Evolutionary conservation across 2,113 vertebrate genomes (phyloP).

Genomic region (Atrichornis clamosus): DNA sequence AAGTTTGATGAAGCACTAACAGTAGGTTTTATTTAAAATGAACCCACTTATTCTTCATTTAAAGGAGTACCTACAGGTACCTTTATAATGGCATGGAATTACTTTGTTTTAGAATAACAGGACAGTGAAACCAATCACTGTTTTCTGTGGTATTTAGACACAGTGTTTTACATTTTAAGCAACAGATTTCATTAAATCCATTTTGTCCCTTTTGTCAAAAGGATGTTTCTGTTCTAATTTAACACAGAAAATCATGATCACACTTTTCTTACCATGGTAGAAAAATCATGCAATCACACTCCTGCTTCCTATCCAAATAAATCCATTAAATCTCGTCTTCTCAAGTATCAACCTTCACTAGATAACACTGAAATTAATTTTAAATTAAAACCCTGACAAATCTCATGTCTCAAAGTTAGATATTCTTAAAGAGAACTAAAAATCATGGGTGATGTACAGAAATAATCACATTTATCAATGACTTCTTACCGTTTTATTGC

Average conservation of each 20-base stretch:
- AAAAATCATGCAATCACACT: neutral
- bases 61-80: neutral
- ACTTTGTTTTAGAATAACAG: neutral
- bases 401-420: neutral
- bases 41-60: neutral
- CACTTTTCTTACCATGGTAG: neutral
- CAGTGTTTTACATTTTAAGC: neutral
- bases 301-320: neutral
- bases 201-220: neutral
- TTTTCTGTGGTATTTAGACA: neutral
- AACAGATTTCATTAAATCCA: neutral
- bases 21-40: neutral
- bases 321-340: neutral
- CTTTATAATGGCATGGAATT: neutral
- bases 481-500: constrained; percentile 91
- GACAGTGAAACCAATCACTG: neutral
- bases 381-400: neutral
- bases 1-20: neutral
- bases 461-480: neutral
- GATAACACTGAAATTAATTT: neutral
- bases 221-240: neutral
- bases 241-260: neutral
- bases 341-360: neutral
- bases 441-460: neutral
- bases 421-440: neutral